Evolutionary conservation across 2,888 invertebrate genomes (phyloP).

Genomic region (Hemicrepidius hirtus): DNA sequence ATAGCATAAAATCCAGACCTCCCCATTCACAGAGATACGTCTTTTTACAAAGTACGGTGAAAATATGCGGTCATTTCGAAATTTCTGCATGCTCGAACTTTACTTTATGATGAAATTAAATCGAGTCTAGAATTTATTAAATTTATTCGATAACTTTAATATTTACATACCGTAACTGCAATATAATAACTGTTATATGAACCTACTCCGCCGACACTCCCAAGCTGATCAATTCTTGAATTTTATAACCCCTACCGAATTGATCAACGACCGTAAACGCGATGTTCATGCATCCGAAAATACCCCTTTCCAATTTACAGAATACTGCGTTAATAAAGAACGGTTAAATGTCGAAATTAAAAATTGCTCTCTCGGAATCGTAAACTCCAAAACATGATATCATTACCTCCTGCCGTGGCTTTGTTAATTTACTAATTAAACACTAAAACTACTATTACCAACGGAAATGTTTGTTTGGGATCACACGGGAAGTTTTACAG

Average conservation of each 20-base stretch:
- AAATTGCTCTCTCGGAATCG: background rate
- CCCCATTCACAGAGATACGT: constrained; percentile 19
- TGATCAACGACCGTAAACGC: constrained; percentile 16
- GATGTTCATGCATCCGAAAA: constrained; percentile 11
- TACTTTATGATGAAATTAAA: constrained; percentile 4
- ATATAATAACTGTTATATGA: constrained; percentile 25
- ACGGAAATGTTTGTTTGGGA: no score
- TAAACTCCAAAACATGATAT: no score
- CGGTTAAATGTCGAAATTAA: constrained; percentile 1
- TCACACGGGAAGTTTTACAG: no score
- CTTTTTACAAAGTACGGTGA: background rate
- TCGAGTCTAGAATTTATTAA: background rate
- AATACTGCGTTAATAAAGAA: constrained; percentile 5
- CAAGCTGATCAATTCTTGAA: constrained; percentile 1
- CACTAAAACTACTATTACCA: no score
- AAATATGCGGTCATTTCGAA: constrained; percentile 13
- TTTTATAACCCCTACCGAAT: constrained; percentile 5
- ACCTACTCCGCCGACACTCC: background rate
- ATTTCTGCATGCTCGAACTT: constrained; percentile 15
- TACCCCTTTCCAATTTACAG: constrained; percentile 25
- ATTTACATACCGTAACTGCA: constrained; percentile 27
- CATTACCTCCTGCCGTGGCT: background rate
- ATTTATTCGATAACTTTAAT: constrained; percentile 25
- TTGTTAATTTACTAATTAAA: background rate
- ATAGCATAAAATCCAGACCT: constrained; percentile 26